These are phyloP conservation scores for Acanthaster planci DNA, from an alignment of 35 echinoderm and acorn worm genomes.

Conservation along the genomic window DNA sequence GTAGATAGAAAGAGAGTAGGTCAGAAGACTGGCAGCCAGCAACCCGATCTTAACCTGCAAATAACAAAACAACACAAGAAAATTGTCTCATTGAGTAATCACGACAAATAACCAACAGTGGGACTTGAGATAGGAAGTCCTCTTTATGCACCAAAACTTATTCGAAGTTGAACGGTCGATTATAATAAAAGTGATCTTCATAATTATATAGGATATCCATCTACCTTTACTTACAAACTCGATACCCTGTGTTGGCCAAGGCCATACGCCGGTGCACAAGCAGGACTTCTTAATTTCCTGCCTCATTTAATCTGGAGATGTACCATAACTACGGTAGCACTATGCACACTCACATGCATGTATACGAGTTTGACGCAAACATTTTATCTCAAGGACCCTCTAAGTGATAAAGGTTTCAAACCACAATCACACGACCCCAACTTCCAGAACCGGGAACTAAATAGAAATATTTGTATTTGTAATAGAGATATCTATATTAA, in stretches of 20 bases:
- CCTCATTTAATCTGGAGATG: no score
- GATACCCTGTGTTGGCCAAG: no score
- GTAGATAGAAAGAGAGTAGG: constrained; percentile 26
- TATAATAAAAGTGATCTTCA: background rate
- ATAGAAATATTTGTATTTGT: background rate
- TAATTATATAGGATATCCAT: background rate
- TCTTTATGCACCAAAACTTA: background rate
- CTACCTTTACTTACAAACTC: no score
- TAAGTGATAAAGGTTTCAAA: no score
- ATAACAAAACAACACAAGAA: constrained; percentile 1
- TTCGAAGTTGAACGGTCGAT: background rate
- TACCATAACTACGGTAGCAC: no score
- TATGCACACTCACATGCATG: no score
- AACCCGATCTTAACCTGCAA: constrained; percentile 43
- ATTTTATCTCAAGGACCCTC: no score
- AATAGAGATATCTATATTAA: background rate
- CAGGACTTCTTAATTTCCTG: no score
- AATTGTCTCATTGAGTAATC: background rate
- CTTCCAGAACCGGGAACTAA: no score
- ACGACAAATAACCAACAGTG: background rate
- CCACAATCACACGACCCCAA: no score
- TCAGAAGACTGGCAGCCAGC: constrained; percentile 24
- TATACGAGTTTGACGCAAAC: no score
- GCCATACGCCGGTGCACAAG: no score
- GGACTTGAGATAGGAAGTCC: background rate